phyloP scores from a whole-genome alignment of 2,888 invertebrate genomes.

The Volucella inanis region DNA sequence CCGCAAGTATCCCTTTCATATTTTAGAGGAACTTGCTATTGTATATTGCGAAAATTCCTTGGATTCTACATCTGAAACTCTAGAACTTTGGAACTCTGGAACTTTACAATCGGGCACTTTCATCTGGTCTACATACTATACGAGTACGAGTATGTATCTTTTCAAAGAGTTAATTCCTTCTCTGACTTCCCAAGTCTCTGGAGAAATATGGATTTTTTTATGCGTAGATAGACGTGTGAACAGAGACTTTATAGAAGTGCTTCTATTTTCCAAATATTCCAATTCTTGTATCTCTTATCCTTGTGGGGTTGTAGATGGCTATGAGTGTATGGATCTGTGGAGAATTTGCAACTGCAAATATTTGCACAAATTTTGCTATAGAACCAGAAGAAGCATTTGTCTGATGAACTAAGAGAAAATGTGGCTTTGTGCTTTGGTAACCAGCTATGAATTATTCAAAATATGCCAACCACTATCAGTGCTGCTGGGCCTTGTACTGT shows the following conservation, averaged over 20 bases:
- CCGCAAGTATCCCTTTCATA: not conserved
- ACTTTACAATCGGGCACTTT: not conserved
- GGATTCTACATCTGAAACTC: not conserved
- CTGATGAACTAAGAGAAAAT: not conserved
- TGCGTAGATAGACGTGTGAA: slow-evolving; percentile 11
- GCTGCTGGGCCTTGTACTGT: not conserved
- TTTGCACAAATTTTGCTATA: slow-evolving; percentile 20
- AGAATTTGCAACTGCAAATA: slow-evolving; percentile 25
- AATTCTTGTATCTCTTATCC: not conserved
- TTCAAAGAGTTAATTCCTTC: too few relatives aligned
- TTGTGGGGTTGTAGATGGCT: not conserved
- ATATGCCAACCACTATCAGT: not conserved
- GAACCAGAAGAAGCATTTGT: not conserved
- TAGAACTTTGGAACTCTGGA: too few relatives aligned
- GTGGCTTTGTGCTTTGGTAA: slow-evolving; percentile 8
- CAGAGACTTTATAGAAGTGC: slow-evolving; percentile 3
- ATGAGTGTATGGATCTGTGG: not conserved
- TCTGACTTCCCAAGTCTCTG: not conserved
- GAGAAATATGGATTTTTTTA: not conserved
- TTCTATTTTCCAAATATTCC: not conserved
- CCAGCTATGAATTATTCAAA: slow-evolving; percentile 33
- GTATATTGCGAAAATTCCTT: slow-evolving; percentile 9
- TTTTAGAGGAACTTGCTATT: not conserved
- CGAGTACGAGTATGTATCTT: not conserved
- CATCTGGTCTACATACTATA: not conserved